Conservation (phyloP, 1,140 invertebrate genomes). For the Grapholita molesta region DNA sequence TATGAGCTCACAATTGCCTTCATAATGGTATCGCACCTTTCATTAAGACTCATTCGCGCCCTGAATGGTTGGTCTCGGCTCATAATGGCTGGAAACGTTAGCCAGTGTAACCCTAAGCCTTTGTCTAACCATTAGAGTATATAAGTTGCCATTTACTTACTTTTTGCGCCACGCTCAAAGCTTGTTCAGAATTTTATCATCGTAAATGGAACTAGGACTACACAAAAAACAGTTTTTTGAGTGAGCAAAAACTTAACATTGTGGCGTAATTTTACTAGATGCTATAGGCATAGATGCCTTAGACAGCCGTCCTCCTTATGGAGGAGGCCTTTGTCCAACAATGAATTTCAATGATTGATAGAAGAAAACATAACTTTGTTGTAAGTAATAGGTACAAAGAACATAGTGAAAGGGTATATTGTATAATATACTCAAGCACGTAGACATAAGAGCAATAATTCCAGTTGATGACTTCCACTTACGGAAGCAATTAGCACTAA, state of each 20-base stretch:
- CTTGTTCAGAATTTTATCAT: not conserved
- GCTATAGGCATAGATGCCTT: no score
- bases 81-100: slow-evolving; percentile 63
- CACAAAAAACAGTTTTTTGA: not conserved
- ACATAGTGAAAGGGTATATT: not conserved
- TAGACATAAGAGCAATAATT: not conserved
- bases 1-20: slow-evolving; percentile 68
- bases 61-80: slow-evolving; percentile 59
- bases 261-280: no score
- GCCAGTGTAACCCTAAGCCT: slow-evolving; percentile 58
- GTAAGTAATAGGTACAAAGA: not conserved
- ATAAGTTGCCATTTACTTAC: slow-evolving; percentile 24
- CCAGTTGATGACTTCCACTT: slow-evolving; percentile 26
- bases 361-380: no score
- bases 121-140: slow-evolving; percentile 57
- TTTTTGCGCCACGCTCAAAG: not conserved
- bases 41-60: slow-evolving; percentile 68
- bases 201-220: not conserved
- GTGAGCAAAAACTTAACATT: not conserved
- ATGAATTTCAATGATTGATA: no score
- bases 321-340: no score
- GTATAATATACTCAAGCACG: not conserved
- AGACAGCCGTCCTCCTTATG: no score
- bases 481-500: slow-evolving; percentile 36
- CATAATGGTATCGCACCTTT: slow-evolving; percentile 70